Percentiles rank a stretch among this genome's conserved stretches.
These are phyloP conservation scores for Rhincodon typus DNA, from an alignment of 2,797 vertebrate genomes.

Conservation along the genomic window DNA sequence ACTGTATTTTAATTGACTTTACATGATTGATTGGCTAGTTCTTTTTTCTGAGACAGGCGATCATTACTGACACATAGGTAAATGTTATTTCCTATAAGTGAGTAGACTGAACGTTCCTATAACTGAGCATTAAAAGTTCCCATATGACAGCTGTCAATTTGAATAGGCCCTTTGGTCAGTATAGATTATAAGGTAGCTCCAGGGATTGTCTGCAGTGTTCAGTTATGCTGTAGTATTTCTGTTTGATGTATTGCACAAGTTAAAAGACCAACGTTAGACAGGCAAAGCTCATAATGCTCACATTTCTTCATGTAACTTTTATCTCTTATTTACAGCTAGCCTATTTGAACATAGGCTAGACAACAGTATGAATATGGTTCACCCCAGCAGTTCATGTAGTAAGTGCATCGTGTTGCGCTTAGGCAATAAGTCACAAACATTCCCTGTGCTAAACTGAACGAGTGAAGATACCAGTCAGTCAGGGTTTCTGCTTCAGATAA, in stretches of 20 bases:
- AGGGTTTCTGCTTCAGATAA: not conserved
- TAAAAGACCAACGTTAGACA: not conserved
- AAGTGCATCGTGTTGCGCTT: not conserved
- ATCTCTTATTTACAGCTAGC: not conserved
- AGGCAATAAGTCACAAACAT: not conserved
- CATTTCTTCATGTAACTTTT: not conserved
- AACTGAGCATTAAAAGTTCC: constrained; percentile 35
- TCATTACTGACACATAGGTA: constrained; percentile 19
- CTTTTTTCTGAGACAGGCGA: constrained; percentile 4
- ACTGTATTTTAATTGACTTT: not conserved
- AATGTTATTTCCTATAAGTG: constrained; percentile 35
- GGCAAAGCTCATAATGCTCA: too few relatives aligned
- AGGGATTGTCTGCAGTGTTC: not conserved
- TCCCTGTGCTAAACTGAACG: not conserved
- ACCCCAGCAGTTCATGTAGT: not conserved
- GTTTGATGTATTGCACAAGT: not conserved
- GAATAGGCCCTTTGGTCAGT: constrained; percentile 25
- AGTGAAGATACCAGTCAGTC: not conserved
- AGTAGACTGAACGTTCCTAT: constrained; percentile 30
- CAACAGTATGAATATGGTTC: not conserved
- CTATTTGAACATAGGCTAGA: not conserved
- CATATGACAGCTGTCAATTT: constrained; percentile 34
- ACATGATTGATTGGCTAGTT: not conserved
- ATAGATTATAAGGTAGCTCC: constrained; percentile 23
- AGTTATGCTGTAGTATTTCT: not conserved